Evolutionary conservation across 2,113 vertebrate species (phyloP).

Genomic region (Trichechus manatus): DNA sequence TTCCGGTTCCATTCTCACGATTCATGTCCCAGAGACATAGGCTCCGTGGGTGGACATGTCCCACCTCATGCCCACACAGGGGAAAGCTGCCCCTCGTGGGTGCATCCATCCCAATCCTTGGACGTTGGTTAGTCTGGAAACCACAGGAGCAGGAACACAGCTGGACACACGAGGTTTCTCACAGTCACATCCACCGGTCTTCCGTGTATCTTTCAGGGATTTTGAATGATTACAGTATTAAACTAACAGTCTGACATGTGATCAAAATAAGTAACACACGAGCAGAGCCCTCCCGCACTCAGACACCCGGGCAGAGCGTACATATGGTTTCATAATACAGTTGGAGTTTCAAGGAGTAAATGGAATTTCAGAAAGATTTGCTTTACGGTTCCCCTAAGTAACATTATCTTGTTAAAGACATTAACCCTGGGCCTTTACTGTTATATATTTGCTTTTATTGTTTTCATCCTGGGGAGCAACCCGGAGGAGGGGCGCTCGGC

Average conservation of each 20-base stretch:
- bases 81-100: fast-evolving
- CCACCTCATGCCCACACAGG: fast-evolving
- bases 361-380: conserved; percentile 88
- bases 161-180: fast-evolving
- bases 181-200: neutral
- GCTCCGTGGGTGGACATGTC: fast-evolving
- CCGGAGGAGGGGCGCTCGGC: conserved; percentile 87
- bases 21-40: fast-evolving
- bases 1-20: neutral
- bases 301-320: conserved; percentile 33
- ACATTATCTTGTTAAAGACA: conserved; percentile 91
- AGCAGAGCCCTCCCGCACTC: neutral
- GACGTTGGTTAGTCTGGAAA: fast-evolving
- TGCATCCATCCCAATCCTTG: fast-evolving
- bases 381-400: conserved; percentile 90
- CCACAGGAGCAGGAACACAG: fast-evolving
- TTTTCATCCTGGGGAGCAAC: conserved; percentile 89
- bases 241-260: neutral
- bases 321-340: conserved; percentile 85
- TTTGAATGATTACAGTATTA: conserved; percentile 51
- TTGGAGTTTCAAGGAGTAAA: conserved; percentile 80
- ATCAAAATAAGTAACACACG: neutral
- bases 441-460: conserved; percentile 89
- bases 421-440: conserved; percentile 89
- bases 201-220: neutral